A percentile compares a stretch with the other conserved stretches of the same genome.
Conservation (phyloP, 2,113 vertebrate genomes). For the Tringa solitaria region DNA sequence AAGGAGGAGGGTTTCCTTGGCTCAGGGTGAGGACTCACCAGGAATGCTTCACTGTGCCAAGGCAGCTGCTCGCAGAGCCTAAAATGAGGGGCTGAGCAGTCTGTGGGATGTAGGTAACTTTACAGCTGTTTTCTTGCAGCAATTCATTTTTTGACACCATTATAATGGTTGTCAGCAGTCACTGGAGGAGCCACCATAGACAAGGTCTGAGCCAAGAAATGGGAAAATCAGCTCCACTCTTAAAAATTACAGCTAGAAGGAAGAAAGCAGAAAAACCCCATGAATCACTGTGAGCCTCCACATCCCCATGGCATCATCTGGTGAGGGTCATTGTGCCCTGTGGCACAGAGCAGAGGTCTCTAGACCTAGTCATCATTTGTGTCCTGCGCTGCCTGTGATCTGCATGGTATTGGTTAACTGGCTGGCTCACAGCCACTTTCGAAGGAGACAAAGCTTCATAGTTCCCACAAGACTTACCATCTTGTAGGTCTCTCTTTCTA, state of each 20-base stretch:
- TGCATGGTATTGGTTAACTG: not conserved
- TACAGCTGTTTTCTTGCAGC: not conserved
- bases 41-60: not conserved
- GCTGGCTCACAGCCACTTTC: not conserved
- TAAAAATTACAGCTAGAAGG: not conserved
- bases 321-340: not conserved
- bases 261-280: not conserved
- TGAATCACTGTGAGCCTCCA: not conserved
- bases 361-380: not conserved
- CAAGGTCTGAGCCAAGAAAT: not conserved
- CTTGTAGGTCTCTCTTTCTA: not conserved
- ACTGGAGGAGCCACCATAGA: not conserved
- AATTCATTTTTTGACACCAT: not conserved
- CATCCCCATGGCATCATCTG: not conserved
- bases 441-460: not conserved
- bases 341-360: not conserved
- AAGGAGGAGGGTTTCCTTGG: not conserved
- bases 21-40: accelerated
- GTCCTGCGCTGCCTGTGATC: not conserved
- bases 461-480: not conserved
- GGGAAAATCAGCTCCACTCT: not conserved
- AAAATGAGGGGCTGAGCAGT: not conserved
- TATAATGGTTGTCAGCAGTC: not conserved
- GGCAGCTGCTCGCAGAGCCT: not conserved
- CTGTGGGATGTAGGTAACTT: not conserved